Base-by-base conservation (phyloP, 1,140 invertebrate genomes). In the Trinorchestia longiramus region DNA sequence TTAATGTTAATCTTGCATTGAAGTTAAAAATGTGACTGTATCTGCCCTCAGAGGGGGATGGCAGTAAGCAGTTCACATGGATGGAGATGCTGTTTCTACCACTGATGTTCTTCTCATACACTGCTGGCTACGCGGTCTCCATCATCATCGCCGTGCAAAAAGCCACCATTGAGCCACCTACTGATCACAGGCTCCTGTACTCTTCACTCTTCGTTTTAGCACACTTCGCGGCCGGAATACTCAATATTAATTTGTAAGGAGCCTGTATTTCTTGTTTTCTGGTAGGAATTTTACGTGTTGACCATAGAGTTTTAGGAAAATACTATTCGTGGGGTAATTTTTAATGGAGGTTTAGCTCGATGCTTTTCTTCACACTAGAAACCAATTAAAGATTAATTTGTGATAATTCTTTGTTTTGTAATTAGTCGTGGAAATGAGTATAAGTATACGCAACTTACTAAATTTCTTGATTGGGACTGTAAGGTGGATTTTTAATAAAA, bases 71-170 rank as follows among this genome's bases (percentile, higher is more conserved):
- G 92, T 94, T 94, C 92, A 94, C 92, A 44, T 94, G 92, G 92
- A 94, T 94, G 92, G 92, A 94, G 92, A 94, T 94, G 92, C 92
- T 94, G 8, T 94, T 94, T 44, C 43, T 94, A 11, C 92, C 92
- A 1, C 92, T 94, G 44, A 94, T 94, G 92, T 11, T 94, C 36
- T 94, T 94, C 92, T 94, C 92, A 15, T 94, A 94, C 92, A 94
- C 43, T 0, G 6, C 36, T 45, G 92, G 92, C 43, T 94, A 94
- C 44, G 44, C 44, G 36, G 44, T 94, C 4, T 94, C 92, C 44
- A 45, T 94, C 43, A 44, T 94, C 4, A 94, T 94, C 44, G 92
- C 43, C 19, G 92, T 94, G 43, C 92, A 94, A 40, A 94, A 94
- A 36, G 44, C 41, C 43, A 47, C 44, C 44, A 44, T 94, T 40